These are phyloP conservation scores for Misgurnus anguillicaudatus DNA, from an alignment of 2,113 vertebrate species.

Conservation along the genomic window DNA sequence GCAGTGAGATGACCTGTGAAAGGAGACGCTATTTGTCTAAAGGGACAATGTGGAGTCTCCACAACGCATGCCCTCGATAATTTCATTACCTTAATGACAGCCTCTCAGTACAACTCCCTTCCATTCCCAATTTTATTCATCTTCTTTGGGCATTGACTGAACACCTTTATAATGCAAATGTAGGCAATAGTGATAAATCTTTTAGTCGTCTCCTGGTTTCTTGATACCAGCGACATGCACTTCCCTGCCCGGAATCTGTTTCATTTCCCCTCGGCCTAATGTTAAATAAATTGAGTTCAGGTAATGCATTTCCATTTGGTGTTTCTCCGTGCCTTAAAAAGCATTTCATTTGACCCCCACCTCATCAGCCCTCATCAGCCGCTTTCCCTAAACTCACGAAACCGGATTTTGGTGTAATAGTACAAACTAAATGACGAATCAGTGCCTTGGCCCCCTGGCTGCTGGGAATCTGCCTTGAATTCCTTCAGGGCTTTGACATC, in stretches of 20 bases:
- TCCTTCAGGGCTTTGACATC: conserved; percentile 8
- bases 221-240: conserved; percentile 61
- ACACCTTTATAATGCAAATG: conserved; percentile 71
- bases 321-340: conserved; percentile 26
- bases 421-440: not conserved
- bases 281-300: conserved; percentile 69
- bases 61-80: conserved; percentile 53
- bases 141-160: conserved; percentile 63
- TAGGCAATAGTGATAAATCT: conserved; percentile 69
- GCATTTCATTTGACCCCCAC: conserved; percentile 22
- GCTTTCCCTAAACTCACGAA: conserved; percentile 27
- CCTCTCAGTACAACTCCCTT: conserved; percentile 51
- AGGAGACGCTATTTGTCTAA: conserved; percentile 7
- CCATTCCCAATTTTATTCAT: conserved; percentile 65
- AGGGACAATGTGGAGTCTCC: conserved; percentile 42
- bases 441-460: not conserved
- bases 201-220: conserved; percentile 49
- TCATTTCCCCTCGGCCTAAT: conserved; percentile 66
- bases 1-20: conserved; percentile 18
- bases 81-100: conserved; percentile 60
- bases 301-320: conserved; percentile 54
- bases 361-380: not conserved
- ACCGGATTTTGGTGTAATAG: not conserved
- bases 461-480: not conserved
- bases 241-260: conserved; percentile 58